Conservation (phyloP, 2,797 vertebrate species). For the Chaunax sp. region DNA sequence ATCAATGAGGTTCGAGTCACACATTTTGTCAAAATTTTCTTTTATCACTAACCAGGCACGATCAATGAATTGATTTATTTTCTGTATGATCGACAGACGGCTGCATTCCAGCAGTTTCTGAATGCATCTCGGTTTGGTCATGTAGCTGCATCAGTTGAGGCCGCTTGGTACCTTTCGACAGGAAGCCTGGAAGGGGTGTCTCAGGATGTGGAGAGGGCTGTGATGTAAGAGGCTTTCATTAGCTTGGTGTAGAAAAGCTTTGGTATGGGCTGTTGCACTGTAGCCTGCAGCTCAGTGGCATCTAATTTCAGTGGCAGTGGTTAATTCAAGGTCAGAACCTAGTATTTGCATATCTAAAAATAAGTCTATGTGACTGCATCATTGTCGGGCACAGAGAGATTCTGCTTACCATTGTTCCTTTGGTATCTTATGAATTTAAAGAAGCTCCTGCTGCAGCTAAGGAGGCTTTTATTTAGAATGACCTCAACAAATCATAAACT, state of each 20-base stretch:
- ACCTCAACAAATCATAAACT: constrained; percentile 52
- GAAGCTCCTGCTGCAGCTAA: constrained; percentile 36
- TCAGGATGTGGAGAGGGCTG: constrained; percentile 87
- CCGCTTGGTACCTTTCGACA: constrained; percentile 87
- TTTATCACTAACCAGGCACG: not conserved
- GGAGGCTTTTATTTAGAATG: constrained; percentile 37
- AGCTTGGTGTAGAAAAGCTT: constrained; percentile 56
- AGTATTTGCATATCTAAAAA: constrained; percentile 80
- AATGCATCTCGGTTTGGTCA: constrained; percentile 89
- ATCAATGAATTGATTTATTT: constrained; percentile 5
- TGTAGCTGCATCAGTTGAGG: constrained; percentile 84
- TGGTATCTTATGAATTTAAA: constrained; percentile 63
- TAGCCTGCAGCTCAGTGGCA: constrained; percentile 68
- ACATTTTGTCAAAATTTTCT: not conserved
- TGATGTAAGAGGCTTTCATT: constrained; percentile 86
- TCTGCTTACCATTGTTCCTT: constrained; percentile 40
- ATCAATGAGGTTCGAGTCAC: constrained; percentile 86
- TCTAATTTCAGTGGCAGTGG: constrained; percentile 71
- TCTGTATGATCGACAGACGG: constrained; percentile 80
- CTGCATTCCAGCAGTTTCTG: constrained; percentile 88
- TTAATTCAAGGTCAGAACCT: constrained; percentile 75
- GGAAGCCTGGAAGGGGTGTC: constrained; percentile 87
- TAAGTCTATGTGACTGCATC: constrained; percentile 55
- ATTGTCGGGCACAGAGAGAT: constrained; percentile 42
- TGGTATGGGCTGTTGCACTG: constrained; percentile 66